Percentiles rank a stretch among this genome's conserved stretches.
These are phyloP conservation scores for Sphenopsis melanotis DNA, from an alignment of 2,797 vertebrate species.

Conservation along the genomic window DNA sequence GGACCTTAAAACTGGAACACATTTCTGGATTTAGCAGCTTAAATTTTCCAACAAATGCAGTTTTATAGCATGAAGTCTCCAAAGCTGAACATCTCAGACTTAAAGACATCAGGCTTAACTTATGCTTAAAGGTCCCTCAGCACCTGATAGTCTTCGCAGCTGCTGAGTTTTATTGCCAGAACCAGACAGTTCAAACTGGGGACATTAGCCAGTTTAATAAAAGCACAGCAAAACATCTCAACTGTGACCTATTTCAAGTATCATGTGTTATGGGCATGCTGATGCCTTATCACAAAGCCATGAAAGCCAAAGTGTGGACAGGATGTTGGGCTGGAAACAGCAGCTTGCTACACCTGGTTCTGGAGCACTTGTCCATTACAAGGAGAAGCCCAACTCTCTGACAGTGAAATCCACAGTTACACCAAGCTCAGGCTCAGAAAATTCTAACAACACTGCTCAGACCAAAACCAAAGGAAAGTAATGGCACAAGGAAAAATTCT, in stretches of 20 bases:
- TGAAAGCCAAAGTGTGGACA: background rate
- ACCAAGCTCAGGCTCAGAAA: background rate
- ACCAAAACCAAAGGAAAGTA: background rate
- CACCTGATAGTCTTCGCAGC: conserved; percentile 27
- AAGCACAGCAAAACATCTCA: conserved; percentile 33
- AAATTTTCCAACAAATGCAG: conserved; percentile 31
- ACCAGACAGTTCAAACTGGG: conserved; percentile 55
- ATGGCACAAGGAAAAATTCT: background rate
- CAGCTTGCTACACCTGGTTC: background rate
- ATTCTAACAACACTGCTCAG: background rate
- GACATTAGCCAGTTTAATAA: conserved; percentile 63
- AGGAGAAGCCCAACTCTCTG: background rate
- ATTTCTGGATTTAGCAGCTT: conserved; percentile 37
- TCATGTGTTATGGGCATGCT: conserved; percentile 18
- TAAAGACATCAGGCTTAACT: conserved; percentile 44
- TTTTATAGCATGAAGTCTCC: conserved; percentile 28
- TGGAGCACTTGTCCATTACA: background rate
- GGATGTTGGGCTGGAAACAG: background rate
- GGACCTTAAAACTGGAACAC: background rate
- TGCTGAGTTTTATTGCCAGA: conserved; percentile 48
- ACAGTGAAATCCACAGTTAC: background rate
- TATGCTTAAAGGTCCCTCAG: conserved; percentile 38
- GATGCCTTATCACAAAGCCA: conserved; percentile 10
- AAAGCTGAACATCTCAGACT: conserved; percentile 1
- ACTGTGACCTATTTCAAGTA: conserved; percentile 17